These are phyloP conservation scores for Tetramorium parvispinum DNA, from an alignment of 1,140 invertebrate genomes.

Conservation along the genomic window DNA sequence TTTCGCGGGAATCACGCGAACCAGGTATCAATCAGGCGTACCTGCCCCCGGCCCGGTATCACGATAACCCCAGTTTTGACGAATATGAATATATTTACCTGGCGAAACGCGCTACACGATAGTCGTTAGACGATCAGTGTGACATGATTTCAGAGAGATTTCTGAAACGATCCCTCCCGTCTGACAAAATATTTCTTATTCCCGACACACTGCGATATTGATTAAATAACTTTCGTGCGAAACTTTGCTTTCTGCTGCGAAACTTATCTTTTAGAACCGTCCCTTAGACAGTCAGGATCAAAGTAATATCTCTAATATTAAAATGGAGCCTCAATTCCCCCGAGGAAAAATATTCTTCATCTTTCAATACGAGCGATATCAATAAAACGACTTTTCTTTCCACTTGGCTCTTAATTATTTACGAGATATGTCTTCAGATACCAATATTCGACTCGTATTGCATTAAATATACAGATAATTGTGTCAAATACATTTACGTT, in stretches of 20 bases:
- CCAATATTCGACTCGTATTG: not conserved
- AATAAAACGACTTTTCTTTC: slow-evolving; percentile 14
- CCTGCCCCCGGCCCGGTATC: slow-evolving; percentile 44
- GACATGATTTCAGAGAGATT: slow-evolving; percentile 30
- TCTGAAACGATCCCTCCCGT: not conserved
- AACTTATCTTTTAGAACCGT: not conserved
- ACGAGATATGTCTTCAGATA: not conserved
- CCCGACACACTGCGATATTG: not conserved
- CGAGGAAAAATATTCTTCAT: not conserved
- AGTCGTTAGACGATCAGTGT: not conserved
- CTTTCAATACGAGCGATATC: not conserved
- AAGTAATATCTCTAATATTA: not conserved
- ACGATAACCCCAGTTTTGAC: slow-evolving; percentile 68
- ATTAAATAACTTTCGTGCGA: slow-evolving; percentile 29
- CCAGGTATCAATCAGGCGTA: slow-evolving; percentile 72
- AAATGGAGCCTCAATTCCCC: not conserved
- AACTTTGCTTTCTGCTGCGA: not conserved
- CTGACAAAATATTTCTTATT: not conserved
- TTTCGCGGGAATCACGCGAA: slow-evolving; percentile 71
- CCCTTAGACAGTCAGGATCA: not conserved
- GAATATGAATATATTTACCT: slow-evolving; percentile 72
- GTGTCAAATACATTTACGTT: not conserved
- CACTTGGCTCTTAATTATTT: not conserved
- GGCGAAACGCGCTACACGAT: not conserved
- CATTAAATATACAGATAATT: not conserved